A percentile compares a stretch with the other conserved stretches of the same genome.
Evolutionary conservation across 2,888 invertebrate species (phyloP).

Genomic region (Sarcophaga variegata): DNA sequence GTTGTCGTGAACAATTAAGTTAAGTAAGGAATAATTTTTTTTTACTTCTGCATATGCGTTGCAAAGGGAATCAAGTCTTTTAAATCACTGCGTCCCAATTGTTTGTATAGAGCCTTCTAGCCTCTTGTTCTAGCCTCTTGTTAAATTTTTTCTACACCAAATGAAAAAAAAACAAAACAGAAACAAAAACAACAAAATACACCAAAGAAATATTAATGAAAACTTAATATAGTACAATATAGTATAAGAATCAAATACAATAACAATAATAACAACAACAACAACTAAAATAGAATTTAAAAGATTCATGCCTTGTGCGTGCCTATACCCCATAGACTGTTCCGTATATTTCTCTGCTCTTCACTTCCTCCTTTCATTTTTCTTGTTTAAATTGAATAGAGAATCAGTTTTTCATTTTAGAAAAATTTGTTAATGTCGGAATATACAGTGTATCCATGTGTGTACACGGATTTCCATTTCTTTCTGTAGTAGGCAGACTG

Average conservation of each 20-base stretch:
- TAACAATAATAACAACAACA: background rate
- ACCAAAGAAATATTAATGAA: slow-evolving; percentile 47
- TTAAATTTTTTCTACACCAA: background rate
- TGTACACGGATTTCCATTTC: background rate
- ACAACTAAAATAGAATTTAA: slow-evolving; percentile 41
- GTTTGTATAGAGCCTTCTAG: background rate
- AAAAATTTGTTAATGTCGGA: no score
- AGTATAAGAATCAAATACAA: slow-evolving; percentile 17
- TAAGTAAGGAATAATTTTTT: no score
- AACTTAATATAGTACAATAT: background rate
- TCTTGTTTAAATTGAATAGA: no score
- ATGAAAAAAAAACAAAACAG: slow-evolving; percentile 27
- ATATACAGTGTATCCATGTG: background rate
- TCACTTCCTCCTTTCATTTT: no score
- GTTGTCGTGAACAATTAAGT: no score
- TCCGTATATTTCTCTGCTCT: slow-evolving; percentile 6
- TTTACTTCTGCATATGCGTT: no score
- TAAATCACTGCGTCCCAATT: background rate
- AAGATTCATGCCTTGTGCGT: slow-evolving; percentile 52
- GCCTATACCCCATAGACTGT: slow-evolving; percentile 32
- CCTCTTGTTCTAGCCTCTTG: no score
- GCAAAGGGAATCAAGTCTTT: background rate
- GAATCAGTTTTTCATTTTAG: no score
- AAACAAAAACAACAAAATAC: slow-evolving; percentile 9
- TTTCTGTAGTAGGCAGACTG: background rate